A percentile compares a stretch with the other conserved stretches of the same genome.
Conservation (phyloP, 64 coral and sea anemone genomes). For the Orbicella faveolata region DNA sequence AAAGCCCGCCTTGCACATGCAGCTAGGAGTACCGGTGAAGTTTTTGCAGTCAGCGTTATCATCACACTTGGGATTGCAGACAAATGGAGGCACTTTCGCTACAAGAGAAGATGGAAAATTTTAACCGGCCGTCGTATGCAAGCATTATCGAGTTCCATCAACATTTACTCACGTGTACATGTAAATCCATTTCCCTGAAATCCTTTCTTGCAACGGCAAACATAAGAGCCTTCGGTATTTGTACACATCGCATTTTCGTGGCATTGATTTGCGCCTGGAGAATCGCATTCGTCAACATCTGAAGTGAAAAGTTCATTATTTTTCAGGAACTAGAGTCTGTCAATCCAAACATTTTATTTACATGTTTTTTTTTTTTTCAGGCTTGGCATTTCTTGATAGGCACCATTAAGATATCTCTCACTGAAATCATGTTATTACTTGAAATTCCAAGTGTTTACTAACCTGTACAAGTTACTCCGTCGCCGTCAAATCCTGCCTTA, state of each 20-base stretch:
- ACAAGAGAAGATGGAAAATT: too few species aligned
- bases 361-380: too few species aligned
- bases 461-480: not conserved
- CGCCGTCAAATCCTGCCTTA: not conserved
- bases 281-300: not conserved
- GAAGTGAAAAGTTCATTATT: not conserved
- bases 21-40: not conserved
- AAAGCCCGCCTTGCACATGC: slow-evolving; percentile 1
- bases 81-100: not conserved
- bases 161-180: not conserved
- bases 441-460: not conserved
- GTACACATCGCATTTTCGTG: not conserved
- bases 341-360: too few species aligned
- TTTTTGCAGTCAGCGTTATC: not conserved
- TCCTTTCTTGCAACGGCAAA: not conserved
- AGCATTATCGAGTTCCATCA: too few species aligned
- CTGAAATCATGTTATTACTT: too few species aligned
- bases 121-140: too few species aligned
- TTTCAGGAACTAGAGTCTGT: too few species aligned
- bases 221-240: not conserved
- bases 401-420: too few species aligned
- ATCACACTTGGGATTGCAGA: not conserved
- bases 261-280: not conserved
- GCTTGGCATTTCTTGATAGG: too few species aligned
- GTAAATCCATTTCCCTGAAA: not conserved